Percentiles rank a stretch among this genome's conserved stretches.
These are phyloP conservation scores for Morone saxatilis DNA, from an alignment of 2,113 vertebrate species.

Conservation along the genomic window DNA sequence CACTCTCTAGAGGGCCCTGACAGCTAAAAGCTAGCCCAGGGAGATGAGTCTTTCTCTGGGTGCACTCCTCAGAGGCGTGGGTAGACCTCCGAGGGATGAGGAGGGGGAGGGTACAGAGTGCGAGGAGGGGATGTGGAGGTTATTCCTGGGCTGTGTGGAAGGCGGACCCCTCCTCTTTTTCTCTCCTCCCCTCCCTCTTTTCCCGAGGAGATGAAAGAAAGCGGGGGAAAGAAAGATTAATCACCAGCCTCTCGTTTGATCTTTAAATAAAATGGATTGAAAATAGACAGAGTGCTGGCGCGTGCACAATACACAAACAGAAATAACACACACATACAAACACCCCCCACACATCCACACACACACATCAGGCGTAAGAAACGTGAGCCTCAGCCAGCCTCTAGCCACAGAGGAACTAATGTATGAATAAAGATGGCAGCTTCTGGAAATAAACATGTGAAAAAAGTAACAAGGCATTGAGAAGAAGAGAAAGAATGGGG, in stretches of 20 bases:
- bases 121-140: conserved; percentile 59
- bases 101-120: conserved; percentile 40
- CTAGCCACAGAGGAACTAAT: conserved; percentile 77
- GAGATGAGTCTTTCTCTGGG: conserved; percentile 55
- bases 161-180: conserved; percentile 69
- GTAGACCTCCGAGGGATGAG: conserved; percentile 58
- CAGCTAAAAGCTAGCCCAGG: conserved; percentile 27
- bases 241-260: conserved; percentile 85
- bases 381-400: conserved; percentile 69
- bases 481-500: conserved; percentile 43
- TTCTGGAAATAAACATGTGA: conserved; percentile 77
- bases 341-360: conserved; percentile 19
- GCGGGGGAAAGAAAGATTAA: conserved; percentile 81
- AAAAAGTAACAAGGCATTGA: conserved; percentile 66
- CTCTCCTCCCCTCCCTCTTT: conserved; percentile 59
- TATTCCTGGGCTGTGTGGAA: conserved; percentile 74
- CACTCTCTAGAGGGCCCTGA: conserved; percentile 25
- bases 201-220: conserved; percentile 83
- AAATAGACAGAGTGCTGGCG: conserved; percentile 73
- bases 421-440: conserved; percentile 81
- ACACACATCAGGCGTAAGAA: conserved; percentile 51
- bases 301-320: conserved; percentile 56
- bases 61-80: conserved; percentile 41
- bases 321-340: conserved; percentile 16
- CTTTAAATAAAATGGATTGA: conserved; percentile 86